Evolutionary conservation across 2,113 vertebrate species (phyloP), one percentile per base, ranked within the genome.

Genomic region (Physeter macrocephalus): DNA sequence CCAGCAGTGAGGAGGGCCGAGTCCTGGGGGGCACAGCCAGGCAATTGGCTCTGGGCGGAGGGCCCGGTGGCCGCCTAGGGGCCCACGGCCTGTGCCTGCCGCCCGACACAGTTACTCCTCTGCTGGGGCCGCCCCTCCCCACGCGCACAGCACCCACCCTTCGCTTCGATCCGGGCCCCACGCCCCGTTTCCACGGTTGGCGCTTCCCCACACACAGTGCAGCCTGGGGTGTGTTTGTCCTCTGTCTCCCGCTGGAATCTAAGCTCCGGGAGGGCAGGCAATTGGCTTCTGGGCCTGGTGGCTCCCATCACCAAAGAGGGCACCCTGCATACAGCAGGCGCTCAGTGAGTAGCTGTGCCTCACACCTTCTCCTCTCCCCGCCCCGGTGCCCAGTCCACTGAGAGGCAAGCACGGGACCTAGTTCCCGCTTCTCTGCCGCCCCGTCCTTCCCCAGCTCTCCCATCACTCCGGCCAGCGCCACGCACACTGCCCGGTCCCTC

Each of bases 191-290:
- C 25, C 23, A 6, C 23, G 0, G 29, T 13, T 8, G 23, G 36
- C 66, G 8, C 84, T 12, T 41, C 64, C 43, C 21, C 29, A 6
- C 43, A 49, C 15, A 20, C 13, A 8, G 17, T 1, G 6, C n/a
- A 39, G 49, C 20, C n/a, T 2, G 57, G 57, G 15, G 14, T 52
- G 7, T 66, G 21, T 4, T 25, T 4, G 9, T 17, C 3, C 41
- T 18, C n/a, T 4, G 1, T 29, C 29, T 34, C 41, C 39, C 0
- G 11, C n/a, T 25, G 43, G 18, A 3, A 20, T 7, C 23, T 2
- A 0, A 34, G 59, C 78, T 17, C 14, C 2, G 1, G 27, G 11
- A 1, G 13, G 29, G 3, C 2, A 0, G 17, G 49, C 4, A 17
- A 2, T 54, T 29, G 29, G 81, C 49, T 20, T 67, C 14, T 7